These are phyloP conservation scores for Seriola rivoliana DNA, from an alignment of 2,113 vertebrate genomes.

Conservation along the genomic window DNA sequence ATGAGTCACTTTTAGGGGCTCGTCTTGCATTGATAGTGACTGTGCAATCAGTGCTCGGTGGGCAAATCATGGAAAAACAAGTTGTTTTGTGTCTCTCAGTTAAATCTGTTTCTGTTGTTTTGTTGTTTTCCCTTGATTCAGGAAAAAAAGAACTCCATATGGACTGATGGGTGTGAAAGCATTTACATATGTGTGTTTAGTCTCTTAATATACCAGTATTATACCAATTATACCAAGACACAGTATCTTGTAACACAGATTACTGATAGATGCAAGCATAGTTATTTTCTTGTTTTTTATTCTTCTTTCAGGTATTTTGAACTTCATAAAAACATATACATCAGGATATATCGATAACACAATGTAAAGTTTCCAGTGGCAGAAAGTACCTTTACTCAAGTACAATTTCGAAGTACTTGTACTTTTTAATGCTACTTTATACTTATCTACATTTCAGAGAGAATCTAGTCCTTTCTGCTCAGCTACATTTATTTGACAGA, in stretches of 20 bases:
- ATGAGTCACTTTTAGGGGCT: conserved; percentile 3
- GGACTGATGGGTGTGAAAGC: neutral
- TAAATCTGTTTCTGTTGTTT: conserved; percentile 8
- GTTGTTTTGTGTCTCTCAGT: conserved; percentile 15
- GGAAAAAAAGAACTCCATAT: neutral
- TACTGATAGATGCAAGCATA: too few relatives aligned
- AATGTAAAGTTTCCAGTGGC: neutral
- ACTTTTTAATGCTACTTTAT: neutral
- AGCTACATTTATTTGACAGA: too few relatives aligned
- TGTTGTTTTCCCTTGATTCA: neutral
- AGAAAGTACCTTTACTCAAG: neutral
- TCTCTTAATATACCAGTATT: neutral
- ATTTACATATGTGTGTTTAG: neutral
- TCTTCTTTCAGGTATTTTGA: neutral
- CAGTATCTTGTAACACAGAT: neutral
- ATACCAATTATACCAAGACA: neutral
- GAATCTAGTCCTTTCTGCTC: too few relatives aligned
- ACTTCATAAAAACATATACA: too few relatives aligned
- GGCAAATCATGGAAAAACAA: conserved; percentile 12
- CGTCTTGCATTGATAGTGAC: conserved; percentile 15
- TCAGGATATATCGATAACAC: neutral
- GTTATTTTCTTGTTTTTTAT: neutral
- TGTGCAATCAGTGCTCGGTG: conserved; percentile 15
- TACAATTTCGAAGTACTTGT: neutral
- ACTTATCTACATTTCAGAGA: neutral